A percentile compares a stretch with the other conserved stretches of the same genome.
These are phyloP conservation scores for Margarornis squamiger DNA, from an alignment of 2,797 vertebrate species.

Conservation along the genomic window DNA sequence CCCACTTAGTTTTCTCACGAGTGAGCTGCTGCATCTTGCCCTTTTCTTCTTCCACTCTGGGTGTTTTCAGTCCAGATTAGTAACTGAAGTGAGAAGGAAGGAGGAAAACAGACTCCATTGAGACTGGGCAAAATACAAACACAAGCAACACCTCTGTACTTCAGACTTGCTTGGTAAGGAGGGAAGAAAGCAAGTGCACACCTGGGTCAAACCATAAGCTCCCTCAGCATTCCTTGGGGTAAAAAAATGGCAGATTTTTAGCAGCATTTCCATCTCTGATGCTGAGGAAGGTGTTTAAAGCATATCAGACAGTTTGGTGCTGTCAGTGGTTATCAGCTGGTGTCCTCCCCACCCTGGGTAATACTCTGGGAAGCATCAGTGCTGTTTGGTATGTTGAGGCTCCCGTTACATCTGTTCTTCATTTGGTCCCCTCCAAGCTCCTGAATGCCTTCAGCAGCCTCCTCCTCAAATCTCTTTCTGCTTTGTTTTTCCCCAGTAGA, in stretches of 20 bases:
- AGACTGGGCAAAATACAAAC: not conserved
- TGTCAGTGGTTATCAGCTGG: not conserved
- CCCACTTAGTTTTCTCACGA: not conserved
- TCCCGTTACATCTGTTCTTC: not conserved
- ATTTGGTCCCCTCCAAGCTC: not conserved
- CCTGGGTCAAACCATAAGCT: not conserved
- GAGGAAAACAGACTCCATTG: not conserved
- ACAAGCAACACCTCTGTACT: not conserved
- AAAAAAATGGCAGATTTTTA: not conserved
- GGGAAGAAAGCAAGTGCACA: not conserved
- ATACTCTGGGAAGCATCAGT: not conserved
- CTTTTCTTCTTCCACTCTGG: not conserved
- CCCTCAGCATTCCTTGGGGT: not conserved
- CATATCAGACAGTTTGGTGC: fast-evolving
- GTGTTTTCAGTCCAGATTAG: not conserved
- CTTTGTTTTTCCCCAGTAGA: not conserved
- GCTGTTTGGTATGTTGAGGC: not conserved
- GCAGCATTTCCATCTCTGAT: not conserved
- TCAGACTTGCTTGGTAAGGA: not conserved
- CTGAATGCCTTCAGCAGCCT: not conserved
- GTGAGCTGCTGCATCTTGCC: not conserved
- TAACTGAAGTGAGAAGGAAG: not conserved
- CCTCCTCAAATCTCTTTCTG: not conserved
- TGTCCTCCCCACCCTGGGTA: not conserved
- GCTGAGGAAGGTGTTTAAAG: not conserved